Base-by-base conservation (phyloP, 2,113 vertebrate species). In the Austrofundulus limnaeus region DNA sequence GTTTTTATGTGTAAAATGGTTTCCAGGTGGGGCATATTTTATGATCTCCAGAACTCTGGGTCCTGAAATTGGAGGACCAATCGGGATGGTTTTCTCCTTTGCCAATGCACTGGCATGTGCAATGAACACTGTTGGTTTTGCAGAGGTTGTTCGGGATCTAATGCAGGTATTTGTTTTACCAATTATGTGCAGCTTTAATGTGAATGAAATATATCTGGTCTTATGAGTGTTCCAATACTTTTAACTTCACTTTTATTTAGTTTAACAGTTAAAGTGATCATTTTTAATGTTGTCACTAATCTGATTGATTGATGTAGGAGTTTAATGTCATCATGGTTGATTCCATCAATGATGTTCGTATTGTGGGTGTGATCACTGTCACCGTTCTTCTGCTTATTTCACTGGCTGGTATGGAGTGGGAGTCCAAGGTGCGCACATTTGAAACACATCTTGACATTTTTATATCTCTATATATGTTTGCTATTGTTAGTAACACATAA, bases 401-500 rank as follows among this genome's bases (percentile, higher is more conserved):
- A 20, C 24, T 92, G 74, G 91, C 89, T 52, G 87, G 90, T 54
- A 87, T 93, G 87, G 88, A 91, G 69, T 92, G 91, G 92, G 88
- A 90, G 57, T 87, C 89, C 10, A 92, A 92, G 88, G 89, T 90
- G 68, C 61, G 38, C 16, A 8, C 20, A 9, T 41, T 10, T 41
- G 2, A 16, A 10, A 7, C 6, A 7, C 16, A 6, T 17, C n/a
- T n/a, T n/a, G n/a, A n/a, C n/a, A n/a, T n/a, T n/a, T n/a, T n/a
- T n/a, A n/a, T n/a, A n/a, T n/a, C n/a, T n/a, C n/a, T n/a, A n/a
- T n/a, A n/a, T n/a, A n/a, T n/a, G n/a, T n/a, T n/a, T n/a, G n/a
- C n/a, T n/a, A n/a, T n/a, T n/a, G n/a, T n/a, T n/a, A n/a, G n/a
- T n/a, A n/a, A n/a, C n/a, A 28, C 25, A 28, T 28, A 28, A 28